These are phyloP conservation scores for Orthosia gothica DNA, from an alignment of 2,888 invertebrate species.

Conservation along the genomic window DNA sequence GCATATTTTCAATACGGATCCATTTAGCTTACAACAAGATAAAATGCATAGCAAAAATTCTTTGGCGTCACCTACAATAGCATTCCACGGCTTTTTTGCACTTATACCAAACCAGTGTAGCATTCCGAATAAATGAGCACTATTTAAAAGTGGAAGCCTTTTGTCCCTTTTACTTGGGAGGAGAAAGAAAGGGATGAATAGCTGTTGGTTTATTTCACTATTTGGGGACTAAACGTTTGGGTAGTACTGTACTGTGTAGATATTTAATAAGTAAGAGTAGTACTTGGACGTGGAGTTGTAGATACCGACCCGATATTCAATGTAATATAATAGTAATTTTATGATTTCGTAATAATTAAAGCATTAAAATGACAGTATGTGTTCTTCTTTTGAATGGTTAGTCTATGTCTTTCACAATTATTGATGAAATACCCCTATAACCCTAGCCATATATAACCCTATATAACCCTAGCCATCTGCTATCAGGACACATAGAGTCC, in stretches of 20 bases:
- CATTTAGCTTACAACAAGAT: conserved; percentile 51
- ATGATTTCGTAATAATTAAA: neutral
- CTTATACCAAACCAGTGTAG: conserved; percentile 52
- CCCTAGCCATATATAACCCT: too few relatives aligned
- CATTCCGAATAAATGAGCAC: conserved; percentile 61
- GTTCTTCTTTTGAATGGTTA: neutral
- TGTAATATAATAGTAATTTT: neutral
- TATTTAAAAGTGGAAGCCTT: conserved; percentile 54
- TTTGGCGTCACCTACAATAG: conserved; percentile 61
- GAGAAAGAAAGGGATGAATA: conserved; percentile 37
- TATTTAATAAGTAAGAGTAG: neutral
- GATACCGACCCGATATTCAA: neutral
- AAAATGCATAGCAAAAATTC: conserved; percentile 58
- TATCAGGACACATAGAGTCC: neutral
- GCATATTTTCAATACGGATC: conserved; percentile 53
- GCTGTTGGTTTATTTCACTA: conserved; percentile 43
- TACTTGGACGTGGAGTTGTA: neutral
- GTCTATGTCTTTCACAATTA: too few relatives aligned
- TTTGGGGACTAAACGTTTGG: conserved; percentile 50
- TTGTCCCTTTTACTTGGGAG: conserved; percentile 44
- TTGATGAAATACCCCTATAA: too few relatives aligned
- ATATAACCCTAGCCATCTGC: too few relatives aligned
- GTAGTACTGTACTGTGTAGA: conserved; percentile 50
- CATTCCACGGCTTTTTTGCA: conserved; percentile 66
- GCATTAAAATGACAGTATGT: neutral